phyloP scores from a whole-genome alignment of 2,797 vertebrate species.

The Sciurus carolinensis region DNA sequence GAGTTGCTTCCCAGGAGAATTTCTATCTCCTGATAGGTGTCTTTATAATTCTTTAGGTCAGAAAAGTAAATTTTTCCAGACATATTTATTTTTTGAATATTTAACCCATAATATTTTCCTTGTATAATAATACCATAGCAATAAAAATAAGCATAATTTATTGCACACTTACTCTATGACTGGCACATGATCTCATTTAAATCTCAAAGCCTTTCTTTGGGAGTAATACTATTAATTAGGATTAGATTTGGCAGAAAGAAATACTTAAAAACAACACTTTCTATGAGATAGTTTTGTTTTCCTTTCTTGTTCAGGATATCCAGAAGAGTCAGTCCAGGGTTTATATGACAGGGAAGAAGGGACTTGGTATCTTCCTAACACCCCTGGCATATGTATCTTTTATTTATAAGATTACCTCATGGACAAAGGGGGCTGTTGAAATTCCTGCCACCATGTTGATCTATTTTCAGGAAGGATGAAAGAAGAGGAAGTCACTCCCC shows the following conservation, averaged over 20 bases:
- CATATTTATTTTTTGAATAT: conserved; percentile 19
- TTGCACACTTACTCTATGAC: neutral
- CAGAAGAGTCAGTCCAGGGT: neutral
- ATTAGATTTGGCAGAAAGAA: neutral
- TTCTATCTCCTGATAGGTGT: neutral
- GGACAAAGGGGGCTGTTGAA: neutral
- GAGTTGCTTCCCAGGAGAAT: conserved; percentile 49
- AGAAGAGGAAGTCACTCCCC: neutral
- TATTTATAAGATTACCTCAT: neutral
- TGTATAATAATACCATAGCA: neutral
- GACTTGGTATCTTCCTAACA: neutral
- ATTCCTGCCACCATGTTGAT: neutral
- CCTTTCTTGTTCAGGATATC: conserved; percentile 19
- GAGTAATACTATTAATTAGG: neutral
- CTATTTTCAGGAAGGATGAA: neutral
- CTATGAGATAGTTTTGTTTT: neutral
- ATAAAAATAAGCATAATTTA: neutral
- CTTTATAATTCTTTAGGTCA: conserved; percentile 51
- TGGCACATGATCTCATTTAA: neutral
- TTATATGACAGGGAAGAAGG: neutral
- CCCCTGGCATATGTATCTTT: neutral
- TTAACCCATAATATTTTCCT: neutral
- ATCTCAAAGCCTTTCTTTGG: conserved; percentile 28
- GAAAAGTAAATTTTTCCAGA: conserved; percentile 35
- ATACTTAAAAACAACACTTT: neutral